Percentiles rank a stretch among this genome's conserved stretches.
These are phyloP conservation scores for Heliconius eleuchia DNA, from an alignment of 1,140 invertebrate species.

Conservation along the genomic window DNA sequence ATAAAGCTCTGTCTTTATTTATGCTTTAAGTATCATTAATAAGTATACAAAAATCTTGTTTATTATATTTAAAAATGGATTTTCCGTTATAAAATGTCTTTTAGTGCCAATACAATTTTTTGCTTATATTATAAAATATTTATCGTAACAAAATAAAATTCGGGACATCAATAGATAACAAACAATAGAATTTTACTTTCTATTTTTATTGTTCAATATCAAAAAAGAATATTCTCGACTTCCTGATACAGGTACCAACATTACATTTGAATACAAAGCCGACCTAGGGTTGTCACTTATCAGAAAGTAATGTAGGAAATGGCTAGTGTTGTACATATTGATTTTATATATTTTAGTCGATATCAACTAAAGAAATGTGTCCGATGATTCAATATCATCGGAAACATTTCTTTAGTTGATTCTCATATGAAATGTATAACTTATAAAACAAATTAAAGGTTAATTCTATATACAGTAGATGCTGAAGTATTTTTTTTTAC, in stretches of 20 bases:
- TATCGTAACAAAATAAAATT: neutral
- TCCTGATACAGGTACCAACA: constrained; percentile 37
- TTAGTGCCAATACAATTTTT: neutral
- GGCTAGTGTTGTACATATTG: constrained; percentile 48
- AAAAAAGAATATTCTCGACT: constrained; percentile 26
- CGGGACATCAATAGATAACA: no score
- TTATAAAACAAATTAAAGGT: no score
- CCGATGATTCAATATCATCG: neutral
- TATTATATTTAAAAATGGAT: neutral
- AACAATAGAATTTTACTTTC: neutral
- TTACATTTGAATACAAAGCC: constrained; percentile 31
- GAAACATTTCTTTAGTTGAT: neutral
- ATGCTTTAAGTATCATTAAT: neutral
- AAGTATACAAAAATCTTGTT: neutral
- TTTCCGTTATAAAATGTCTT: neutral
- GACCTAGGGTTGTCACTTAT: constrained; percentile 43
- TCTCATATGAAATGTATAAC: no score
- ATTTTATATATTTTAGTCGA: constrained; percentile 1
- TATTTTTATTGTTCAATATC: neutral
- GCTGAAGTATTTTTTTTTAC: no score
- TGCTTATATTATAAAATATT: neutral
- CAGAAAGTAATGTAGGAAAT: constrained; percentile 34
- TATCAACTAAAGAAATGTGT: neutral
- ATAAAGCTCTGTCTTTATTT: neutral
- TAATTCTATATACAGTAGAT: no score